phyloP scores from a whole-genome alignment of 2,888 invertebrate genomes.

The Lycophotia porphyrea region DNA sequence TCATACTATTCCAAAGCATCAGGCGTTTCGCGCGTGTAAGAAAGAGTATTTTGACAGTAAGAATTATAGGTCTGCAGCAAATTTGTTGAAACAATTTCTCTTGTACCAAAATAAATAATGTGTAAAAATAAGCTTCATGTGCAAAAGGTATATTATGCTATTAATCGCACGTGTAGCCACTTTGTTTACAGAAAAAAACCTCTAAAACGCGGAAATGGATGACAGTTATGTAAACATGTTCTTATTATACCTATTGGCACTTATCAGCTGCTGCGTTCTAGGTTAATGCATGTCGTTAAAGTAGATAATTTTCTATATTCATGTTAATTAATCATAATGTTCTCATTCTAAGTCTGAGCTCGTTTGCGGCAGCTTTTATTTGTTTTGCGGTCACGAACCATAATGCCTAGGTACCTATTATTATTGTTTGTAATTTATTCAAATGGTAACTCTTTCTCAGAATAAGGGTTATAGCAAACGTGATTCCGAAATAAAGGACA shows the following conservation, averaged over 20 bases:
- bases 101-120: slow-evolving; percentile 23
- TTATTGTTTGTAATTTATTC: slow-evolving; percentile 60
- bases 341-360: slow-evolving; percentile 46
- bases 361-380: slow-evolving; percentile 66
- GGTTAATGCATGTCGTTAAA: slow-evolving; percentile 54
- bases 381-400: slow-evolving; percentile 67
- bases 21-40: slow-evolving; percentile 12
- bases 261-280: slow-evolving; percentile 55
- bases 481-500: slow-evolving; percentile 78
- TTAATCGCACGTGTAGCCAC: neutral
- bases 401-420: slow-evolving; percentile 58
- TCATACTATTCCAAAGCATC: slow-evolving; percentile 5
- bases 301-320: slow-evolving; percentile 52
- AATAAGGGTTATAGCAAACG: slow-evolving; percentile 73
- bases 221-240: slow-evolving; percentile 43
- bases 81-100: slow-evolving; percentile 27
- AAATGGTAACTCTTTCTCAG: slow-evolving; percentile 69
- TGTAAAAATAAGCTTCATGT: slow-evolving; percentile 10
- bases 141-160: slow-evolving; percentile 5
- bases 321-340: slow-evolving; percentile 61
- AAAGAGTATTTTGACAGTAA: slow-evolving; percentile 30
- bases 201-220: slow-evolving; percentile 35
- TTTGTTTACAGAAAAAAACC: neutral
- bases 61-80: slow-evolving; percentile 13
- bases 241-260: slow-evolving; percentile 29